phyloP scores from a whole-genome alignment of 2,888 invertebrate species.

The Temnothorax unifasciatus region DNA sequence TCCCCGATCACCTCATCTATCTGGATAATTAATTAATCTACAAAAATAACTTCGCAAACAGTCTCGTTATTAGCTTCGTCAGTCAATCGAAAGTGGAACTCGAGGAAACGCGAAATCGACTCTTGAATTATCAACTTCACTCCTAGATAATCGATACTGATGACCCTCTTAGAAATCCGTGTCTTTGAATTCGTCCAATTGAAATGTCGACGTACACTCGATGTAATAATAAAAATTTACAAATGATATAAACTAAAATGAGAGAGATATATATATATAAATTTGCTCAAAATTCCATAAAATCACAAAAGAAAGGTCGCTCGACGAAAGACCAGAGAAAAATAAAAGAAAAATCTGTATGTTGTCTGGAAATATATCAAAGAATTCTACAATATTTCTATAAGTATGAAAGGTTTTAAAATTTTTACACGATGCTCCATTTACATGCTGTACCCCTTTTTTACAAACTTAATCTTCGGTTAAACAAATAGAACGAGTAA shows the following conservation, averaged over 20 bases:
- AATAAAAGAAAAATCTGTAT: neutral
- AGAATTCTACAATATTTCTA: neutral
- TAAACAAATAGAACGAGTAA: slow-evolving; percentile 10
- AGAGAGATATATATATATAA: neutral
- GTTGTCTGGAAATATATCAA: neutral
- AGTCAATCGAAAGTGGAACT: slow-evolving; percentile 27
- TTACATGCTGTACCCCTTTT: neutral
- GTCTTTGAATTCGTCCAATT: slow-evolving; percentile 20
- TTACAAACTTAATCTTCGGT: neutral
- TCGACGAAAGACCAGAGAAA: neutral
- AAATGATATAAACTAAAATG: slow-evolving; percentile 6
- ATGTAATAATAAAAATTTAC: slow-evolving; percentile 9
- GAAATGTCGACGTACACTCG: neutral
- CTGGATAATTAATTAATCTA: slow-evolving; percentile 70
- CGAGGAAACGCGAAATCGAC: slow-evolving; percentile 27
- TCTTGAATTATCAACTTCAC: slow-evolving; percentile 52
- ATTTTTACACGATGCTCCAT: neutral
- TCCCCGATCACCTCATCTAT: slow-evolving; percentile 58
- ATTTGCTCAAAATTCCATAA: neutral
- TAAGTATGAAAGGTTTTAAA: neutral
- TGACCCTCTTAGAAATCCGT: slow-evolving; percentile 65
- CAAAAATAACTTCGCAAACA: slow-evolving; percentile 33
- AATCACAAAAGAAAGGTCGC: neutral
- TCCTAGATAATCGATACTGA: slow-evolving; percentile 67
- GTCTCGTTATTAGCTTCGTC: neutral